Conservation (phyloP, 1,140 invertebrate species). For the Muscidifurax raptorellus region DNA sequence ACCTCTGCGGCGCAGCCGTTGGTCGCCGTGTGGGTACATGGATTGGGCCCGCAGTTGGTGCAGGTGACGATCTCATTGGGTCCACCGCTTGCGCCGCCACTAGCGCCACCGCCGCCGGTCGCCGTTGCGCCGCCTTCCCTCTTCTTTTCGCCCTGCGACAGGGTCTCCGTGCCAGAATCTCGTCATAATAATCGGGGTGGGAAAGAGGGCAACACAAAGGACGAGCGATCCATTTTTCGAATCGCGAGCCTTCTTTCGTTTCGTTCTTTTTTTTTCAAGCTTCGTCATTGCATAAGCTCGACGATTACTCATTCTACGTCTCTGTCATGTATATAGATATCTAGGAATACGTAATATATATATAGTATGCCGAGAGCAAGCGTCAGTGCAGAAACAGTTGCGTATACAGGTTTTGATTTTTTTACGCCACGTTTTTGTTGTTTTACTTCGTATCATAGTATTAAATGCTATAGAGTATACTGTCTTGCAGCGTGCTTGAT, state of each 20-base stretch:
- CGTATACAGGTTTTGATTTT: constrained; percentile 2
- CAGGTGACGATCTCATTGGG: constrained; percentile 88
- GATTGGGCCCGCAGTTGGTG: constrained; percentile 86
- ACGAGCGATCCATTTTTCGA: constrained; percentile 46
- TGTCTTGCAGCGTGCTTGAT: constrained; percentile 12
- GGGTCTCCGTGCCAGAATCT: constrained; percentile 70
- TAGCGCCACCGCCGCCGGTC: constrained; percentile 66
- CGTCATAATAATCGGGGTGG: constrained; percentile 17
- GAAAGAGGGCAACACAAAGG: neutral
- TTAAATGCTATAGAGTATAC: neutral
- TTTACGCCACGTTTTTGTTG: neutral
- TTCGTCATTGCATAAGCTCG: neutral
- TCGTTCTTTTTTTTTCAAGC: neutral
- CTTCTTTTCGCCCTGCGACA: constrained; percentile 86
- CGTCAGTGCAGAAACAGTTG: constrained; percentile 13
- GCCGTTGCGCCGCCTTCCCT: constrained; percentile 75
- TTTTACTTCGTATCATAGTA: neutral
- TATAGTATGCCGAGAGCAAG: constrained; percentile 26
- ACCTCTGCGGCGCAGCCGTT: constrained; percentile 91
- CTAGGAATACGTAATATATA: neutral
- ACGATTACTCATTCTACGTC: neutral
- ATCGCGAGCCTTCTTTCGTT: neutral
- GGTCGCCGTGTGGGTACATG: constrained; percentile 89
- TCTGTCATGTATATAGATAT: neutral
- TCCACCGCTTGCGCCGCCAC: constrained; percentile 67